A percentile compares a stretch with the other conserved stretches of the same genome.
Evolutionary conservation across 2,797 vertebrate species (phyloP).

Genomic region (Morelia viridis): DNA sequence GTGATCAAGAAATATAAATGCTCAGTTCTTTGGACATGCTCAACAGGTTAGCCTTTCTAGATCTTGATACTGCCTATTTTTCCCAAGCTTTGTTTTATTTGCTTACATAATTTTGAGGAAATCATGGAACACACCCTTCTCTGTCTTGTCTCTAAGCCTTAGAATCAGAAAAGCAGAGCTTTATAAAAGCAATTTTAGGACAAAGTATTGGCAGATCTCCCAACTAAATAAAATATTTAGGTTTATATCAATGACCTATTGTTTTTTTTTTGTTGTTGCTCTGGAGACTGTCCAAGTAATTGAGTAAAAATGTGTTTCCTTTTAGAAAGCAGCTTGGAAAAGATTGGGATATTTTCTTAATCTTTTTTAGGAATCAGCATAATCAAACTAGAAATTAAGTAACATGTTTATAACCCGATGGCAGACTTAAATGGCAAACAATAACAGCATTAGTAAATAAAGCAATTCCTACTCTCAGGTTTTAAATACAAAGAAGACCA

Average conservation of each 20-base stretch:
- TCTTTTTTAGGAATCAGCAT: neutral
- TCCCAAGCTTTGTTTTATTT: neutral
- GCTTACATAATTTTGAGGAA: neutral
- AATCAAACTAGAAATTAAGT: neutral
- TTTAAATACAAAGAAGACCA: neutral
- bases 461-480: neutral
- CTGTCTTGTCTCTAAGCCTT: neutral
- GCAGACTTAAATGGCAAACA: neutral
- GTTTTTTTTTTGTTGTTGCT: neutral
- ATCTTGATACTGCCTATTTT: neutral
- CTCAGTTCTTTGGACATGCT: neutral
- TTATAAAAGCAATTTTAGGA: neutral
- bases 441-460: neutral
- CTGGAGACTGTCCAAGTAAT: neutral
- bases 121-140: neutral
- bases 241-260: neutral
- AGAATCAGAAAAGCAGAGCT: neutral
- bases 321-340: neutral
- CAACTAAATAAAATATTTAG: neutral
- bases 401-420: neutral
- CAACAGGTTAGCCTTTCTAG: neutral
- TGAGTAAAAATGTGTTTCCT: slow-evolving; percentile 1
- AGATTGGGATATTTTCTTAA: neutral
- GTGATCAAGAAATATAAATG: neutral
- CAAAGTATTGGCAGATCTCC: neutral